Evolutionary conservation across 2,113 vertebrate species (phyloP), one percentile per base, ranked within the genome.

Genomic region (Uria aalge): DNA sequence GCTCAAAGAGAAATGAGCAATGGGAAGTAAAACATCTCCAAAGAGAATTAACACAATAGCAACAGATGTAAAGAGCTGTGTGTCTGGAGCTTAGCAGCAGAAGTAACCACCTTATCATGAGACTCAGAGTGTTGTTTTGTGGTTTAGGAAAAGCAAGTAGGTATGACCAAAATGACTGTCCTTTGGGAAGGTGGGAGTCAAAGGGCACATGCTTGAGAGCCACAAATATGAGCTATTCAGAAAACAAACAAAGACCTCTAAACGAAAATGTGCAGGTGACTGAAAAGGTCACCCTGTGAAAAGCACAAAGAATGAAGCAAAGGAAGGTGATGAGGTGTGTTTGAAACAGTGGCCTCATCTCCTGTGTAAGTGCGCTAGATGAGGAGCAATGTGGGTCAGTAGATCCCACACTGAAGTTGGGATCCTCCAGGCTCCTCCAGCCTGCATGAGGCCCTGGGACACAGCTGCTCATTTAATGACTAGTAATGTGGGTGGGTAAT

Each of bases 61-160:
- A 94, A 48, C 60, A 86, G 80, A 71, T 78, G 73, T 36, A 71
- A 34, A 88, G 67, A 64, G 10, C 68, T 89, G 27, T 53, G 64
- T 71, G 69, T 53, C 68, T 84, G 64, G 56, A 91, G 63, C 69
- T 93, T 85, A 96, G 69, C 74, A 94, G 69, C 66, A 91, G 83
- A 81, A 95, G 43, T 89, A 89, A 67, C 76, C 43, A 89, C 76
- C 83, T 94, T 94, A 78, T 72, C 24, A 10, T 68, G 83, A 87
- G 95, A 41, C 17, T 86, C 56, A 55, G 50, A 55, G 68, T 75
- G 91, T 90, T 95, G 67, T 93, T 94, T 92, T 94, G 95, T 89
- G 92, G 94, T 94, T 94, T 96, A 94, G 88, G 43, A 91, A 95
- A 94, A 94, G 94, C 72, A 95, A 97, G 85, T 96, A 97, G 88